Base-by-base conservation (phyloP, 1,140 invertebrate genomes). In the Mylabris phalerata region DNA sequence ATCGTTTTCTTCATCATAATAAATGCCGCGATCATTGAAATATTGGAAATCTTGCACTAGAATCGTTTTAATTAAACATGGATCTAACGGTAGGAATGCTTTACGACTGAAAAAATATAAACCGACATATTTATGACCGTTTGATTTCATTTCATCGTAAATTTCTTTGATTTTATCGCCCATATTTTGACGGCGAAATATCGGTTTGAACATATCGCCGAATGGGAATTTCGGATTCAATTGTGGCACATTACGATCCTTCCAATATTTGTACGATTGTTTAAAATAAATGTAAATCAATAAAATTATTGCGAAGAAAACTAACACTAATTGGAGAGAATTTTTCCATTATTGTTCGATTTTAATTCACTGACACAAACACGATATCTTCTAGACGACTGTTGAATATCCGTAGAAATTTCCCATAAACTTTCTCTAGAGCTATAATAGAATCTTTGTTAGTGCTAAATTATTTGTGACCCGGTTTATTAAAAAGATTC, bases 1-100 rank as follows among this genome's bases (percentile, higher is more conserved):
- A 61, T 84, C 81, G 1, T 71, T 73, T 57, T 78, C 69, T 54
- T 75, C 76, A 48, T 78, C 76, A 25, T 74, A 69, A 19, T 75
- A 71, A 3, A 78, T 54, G 3, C 77, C 77, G 47, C 79, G 68
- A 67, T 81, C 77, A 43, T 73, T 70, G 61, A 83, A 84, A 66
- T 72, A 67, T 1, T 68, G 51, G 45, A 82, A 81, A 64, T 82
- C 78, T 56, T 78, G 41, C 7, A 57, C 75, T 19, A 86, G 55
- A 2, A 87, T 75, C 11, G 75, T 67, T 62, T 83, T 84, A 0
- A 85, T 75, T 0, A 88, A 63, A 5, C 82, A 78, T 13, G 82
- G 70, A 64, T 87, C 80, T 7, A 78, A 72, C 2, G 78, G 64
- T 2, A 82, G 50, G 9, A 72, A 73, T 3, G 79, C 80, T 52